Evolutionary conservation across 2,888 invertebrate species (phyloP), one percentile per base, ranked within the genome.

Genomic region (Pedicia rivosa): DNA sequence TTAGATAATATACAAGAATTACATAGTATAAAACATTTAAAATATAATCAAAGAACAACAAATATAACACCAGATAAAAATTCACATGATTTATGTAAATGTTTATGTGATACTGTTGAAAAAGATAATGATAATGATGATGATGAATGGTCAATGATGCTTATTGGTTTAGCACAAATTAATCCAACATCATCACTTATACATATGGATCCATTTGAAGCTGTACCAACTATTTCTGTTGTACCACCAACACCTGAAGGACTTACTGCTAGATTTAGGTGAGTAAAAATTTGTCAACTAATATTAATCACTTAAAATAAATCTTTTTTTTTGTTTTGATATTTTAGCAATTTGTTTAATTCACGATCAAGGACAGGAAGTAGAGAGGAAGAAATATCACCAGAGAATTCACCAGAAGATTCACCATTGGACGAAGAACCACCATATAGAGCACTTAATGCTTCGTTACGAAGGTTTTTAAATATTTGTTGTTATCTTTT

Each of bases 161-260:
- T 78, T 34, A 73, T 78, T 62, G 77, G 78, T n/a, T 46, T 69
- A 42, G 64, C 64, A 2, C 67, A 67, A 30, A 53, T 64, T n/a
- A 64, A 63, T 39, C 67, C 69, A 2, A 56, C 65, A 1, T 56
- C 65, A 10, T 62, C 64, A 53, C 53, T 72, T 48, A 50, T 72
- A 48, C 62, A 72, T 59, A 40, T 67, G 48, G 57, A 64, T 46
- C 62, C 57, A 13, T 57, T 62, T 47, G 48, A 53, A 20, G 41
- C 48, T 41, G 55, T 78, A 45, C 78, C 78, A 40, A 77, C 73
- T 50, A 79, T 81, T 50, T 71, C 80, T 31, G 73, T 81, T 41
- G 68, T 79, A 40, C 80, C 81, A 40, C 78, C 81, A 16, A 80
- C 80, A 2, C 79, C 80, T 3, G 79, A 80, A 48, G 62, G 57